Percentiles rank a stretch among this genome's conserved stretches.
Conservation (phyloP, 2,888 invertebrate genomes). For the Pteria penguin region DNA sequence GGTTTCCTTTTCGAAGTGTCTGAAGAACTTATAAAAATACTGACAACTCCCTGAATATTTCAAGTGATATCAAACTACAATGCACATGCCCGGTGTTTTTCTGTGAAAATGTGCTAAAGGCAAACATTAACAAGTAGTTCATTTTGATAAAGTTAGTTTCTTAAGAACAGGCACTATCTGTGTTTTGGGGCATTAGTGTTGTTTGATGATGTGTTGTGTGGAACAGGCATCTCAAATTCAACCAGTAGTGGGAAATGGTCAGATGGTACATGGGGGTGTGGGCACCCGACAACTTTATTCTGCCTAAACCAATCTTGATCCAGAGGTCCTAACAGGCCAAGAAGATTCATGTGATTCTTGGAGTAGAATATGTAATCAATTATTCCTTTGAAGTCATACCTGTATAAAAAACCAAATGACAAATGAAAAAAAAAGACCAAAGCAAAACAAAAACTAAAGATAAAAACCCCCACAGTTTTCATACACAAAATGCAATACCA, state of each 20-base stretch:
- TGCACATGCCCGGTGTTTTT: neutral
- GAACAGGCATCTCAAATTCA: constrained; percentile 77
- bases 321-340: constrained; percentile 95
- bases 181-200: constrained; percentile 12
- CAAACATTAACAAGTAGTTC: neutral
- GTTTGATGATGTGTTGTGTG: constrained; percentile 5
- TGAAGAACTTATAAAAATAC: constrained; percentile 2
- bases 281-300: constrained; percentile 98
- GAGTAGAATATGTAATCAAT: constrained; percentile 99
- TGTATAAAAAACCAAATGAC: constrained; percentile 82
- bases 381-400: constrained; percentile 99
- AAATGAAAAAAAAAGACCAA: neutral
- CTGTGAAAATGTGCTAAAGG: neutral
- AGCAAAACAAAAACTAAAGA: no score
- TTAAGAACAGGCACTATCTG: constrained; percentile 39
- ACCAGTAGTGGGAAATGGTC: constrained; percentile 80
- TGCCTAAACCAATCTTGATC: constrained; percentile 89
- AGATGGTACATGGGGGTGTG: constrained; percentile 98
- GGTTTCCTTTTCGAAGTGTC: no score
- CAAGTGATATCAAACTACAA: neutral
- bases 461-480: no score
- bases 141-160: no score
- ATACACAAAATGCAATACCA: no score
- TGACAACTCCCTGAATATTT: neutral
- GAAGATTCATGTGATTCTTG: constrained; percentile 95